Evolutionary conservation across 2,888 invertebrate genomes (phyloP).

Genomic region (Ennomos fuscantarius): DNA sequence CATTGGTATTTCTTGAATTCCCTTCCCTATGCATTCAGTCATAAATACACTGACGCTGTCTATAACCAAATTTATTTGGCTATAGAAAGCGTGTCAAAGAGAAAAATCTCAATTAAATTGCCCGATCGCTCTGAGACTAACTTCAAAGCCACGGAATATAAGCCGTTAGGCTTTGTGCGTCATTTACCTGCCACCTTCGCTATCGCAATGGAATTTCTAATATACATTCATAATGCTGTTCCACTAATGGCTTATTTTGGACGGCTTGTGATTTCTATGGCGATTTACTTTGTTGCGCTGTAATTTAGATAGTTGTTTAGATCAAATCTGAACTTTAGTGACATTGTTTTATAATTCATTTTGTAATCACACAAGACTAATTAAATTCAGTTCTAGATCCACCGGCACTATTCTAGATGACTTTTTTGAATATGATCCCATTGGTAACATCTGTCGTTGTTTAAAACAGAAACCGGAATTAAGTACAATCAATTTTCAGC

Average conservation of each 20-base stretch:
- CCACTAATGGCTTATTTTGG: conserved; percentile 21
- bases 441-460: too few relatives aligned
- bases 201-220: conserved; percentile 39
- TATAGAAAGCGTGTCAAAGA: not conserved
- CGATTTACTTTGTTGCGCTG: conserved; percentile 6
- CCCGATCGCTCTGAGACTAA: conserved; percentile 9
- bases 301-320: not conserved
- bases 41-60: too few relatives aligned
- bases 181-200: conserved; percentile 54
- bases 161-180: conserved; percentile 52
- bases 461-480: conserved; percentile 5
- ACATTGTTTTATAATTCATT: too few relatives aligned
- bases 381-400: too few relatives aligned
- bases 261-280: conserved; percentile 29
- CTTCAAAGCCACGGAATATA: conserved; percentile 35
- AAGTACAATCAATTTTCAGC: conserved; percentile 9
- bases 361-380: too few relatives aligned
- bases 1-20: too few relatives aligned
- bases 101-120: not conserved
- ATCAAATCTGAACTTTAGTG: too few relatives aligned
- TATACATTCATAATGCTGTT: conserved; percentile 34
- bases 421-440: too few relatives aligned
- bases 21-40: too few relatives aligned
- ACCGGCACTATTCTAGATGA: too few relatives aligned
- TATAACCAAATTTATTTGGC: too few relatives aligned